These are phyloP conservation scores for Amblyornis subalaris DNA, from an alignment of 2,113 vertebrate genomes.

Conservation along the genomic window DNA sequence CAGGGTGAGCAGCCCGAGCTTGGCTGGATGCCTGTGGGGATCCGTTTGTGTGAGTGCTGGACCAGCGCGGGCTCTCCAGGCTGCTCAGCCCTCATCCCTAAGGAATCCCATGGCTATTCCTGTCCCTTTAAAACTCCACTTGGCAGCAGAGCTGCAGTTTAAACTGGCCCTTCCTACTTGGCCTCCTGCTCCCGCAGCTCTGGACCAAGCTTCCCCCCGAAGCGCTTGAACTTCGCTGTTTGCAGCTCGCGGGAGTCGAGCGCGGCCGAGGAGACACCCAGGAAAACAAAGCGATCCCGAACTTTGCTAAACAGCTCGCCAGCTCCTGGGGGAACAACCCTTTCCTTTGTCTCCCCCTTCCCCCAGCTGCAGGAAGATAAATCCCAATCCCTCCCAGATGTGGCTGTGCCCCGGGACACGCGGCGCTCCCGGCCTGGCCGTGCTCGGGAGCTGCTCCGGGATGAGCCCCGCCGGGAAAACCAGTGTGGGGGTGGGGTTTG, in stretches of 20 bases:
- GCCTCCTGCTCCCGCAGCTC: neutral
- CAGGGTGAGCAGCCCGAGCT: neutral
- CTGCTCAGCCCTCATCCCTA: neutral
- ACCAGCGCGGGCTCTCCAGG: neutral
- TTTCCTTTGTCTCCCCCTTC: neutral
- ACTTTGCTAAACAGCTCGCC: neutral
- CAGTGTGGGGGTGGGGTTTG: neutral
- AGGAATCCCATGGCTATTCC: neutral
- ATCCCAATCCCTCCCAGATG: neutral
- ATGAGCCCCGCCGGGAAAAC: neutral
- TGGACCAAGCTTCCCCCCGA: neutral
- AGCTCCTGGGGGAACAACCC: neutral
- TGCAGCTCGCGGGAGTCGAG: rapidly evolving
- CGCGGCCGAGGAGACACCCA: neutral
- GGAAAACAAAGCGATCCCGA: neutral
- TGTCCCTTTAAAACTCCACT: neutral
- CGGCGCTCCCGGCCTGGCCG: rapidly evolving
- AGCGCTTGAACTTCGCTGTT: neutral
- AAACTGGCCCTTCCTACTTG: neutral
- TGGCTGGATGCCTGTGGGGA: neutral
- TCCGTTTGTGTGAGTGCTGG: neutral
- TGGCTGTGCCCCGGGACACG: neutral
- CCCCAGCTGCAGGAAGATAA: neutral
- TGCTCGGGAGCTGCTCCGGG: neutral
- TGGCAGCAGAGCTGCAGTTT: neutral